phyloP scores from a whole-genome alignment of 2,888 invertebrate species.

The Cantharis rufa region DNA sequence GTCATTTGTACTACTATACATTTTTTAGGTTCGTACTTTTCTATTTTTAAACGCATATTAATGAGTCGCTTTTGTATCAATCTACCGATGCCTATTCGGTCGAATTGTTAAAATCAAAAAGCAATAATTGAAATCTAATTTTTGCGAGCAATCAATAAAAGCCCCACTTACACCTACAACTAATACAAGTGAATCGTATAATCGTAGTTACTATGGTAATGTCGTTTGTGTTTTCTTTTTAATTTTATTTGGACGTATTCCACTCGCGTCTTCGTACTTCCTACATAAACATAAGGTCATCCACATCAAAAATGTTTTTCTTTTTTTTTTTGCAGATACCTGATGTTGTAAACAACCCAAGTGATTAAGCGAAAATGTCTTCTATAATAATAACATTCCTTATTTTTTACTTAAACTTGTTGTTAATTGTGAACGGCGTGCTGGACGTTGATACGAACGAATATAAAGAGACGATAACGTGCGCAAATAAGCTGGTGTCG shows the following conservation, averaged over 20 bases:
- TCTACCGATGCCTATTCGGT: not conserved
- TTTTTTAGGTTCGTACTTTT: slow-evolving; percentile 1
- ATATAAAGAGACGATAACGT: slow-evolving; percentile 39
- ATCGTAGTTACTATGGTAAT: not conserved
- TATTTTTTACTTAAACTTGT: slow-evolving; percentile 8
- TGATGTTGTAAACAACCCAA: slow-evolving; percentile 1
- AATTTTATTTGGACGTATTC: not conserved
- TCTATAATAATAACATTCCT: slow-evolving; percentile 2
- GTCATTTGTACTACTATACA: not conserved
- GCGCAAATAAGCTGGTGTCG: slow-evolving; percentile 43
- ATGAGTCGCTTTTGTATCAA: not conserved
- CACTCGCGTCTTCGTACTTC: not conserved
- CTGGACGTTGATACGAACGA: slow-evolving; percentile 16
- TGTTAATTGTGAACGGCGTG: slow-evolving; percentile 8
- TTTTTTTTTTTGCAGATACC: not conserved
- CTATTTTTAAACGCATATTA: slow-evolving; percentile 5
- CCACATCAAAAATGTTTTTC: not conserved
- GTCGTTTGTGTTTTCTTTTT: not conserved
- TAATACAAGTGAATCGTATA: not conserved
- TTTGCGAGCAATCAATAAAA: slow-evolving; percentile 18
- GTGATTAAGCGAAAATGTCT: not conserved
- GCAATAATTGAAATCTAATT: not conserved
- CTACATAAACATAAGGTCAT: not conserved
- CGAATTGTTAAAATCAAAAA: not conserved
- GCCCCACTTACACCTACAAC: slow-evolving; percentile 14